Conservation (phyloP, 1,140 invertebrate species). For the Drosophila nannoptera region DNA sequence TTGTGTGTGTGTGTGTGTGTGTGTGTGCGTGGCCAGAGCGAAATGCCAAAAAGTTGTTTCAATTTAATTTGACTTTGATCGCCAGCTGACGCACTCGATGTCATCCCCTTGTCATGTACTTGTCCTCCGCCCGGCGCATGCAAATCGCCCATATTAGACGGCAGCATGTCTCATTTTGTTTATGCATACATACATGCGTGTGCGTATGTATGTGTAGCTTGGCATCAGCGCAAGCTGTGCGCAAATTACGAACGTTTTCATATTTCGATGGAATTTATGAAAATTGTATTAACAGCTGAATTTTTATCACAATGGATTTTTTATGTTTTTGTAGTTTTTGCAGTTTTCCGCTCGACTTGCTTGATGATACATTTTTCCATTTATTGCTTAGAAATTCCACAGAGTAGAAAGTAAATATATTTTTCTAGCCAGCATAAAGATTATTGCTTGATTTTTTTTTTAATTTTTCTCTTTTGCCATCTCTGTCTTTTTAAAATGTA, state of each 20-base stretch:
- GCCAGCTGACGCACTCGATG: conserved; percentile 69
- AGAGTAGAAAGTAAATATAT: conserved; percentile 1
- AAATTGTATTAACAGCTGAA: conserved; percentile 60
- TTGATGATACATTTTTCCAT: conserved; percentile 34
- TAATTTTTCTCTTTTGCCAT: conserved; percentile 3
- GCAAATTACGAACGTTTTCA: conserved; percentile 40
- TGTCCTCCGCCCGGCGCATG: conserved; percentile 17
- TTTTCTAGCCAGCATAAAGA: conserved; percentile 30
- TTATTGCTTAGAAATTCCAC: conserved; percentile 20
- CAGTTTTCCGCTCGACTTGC: conserved; percentile 47
- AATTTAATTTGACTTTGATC: conserved; percentile 77
- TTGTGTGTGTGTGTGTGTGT: conserved; percentile 2
- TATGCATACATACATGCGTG: conserved; percentile 44
- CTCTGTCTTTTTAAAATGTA: conserved; percentile 59
- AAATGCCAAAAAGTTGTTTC: conserved; percentile 58
- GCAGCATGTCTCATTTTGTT: conserved; percentile 64
- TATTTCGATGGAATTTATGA: conserved; percentile 63
- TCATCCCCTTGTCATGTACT: conserved; percentile 54
- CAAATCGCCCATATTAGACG: conserved; percentile 50
- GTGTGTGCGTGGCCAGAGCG: background rate
- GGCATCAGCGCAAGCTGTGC: conserved; percentile 66
- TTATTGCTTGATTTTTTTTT: conserved; percentile 12
- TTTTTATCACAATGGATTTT: conserved; percentile 45
- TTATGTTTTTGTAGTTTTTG: conserved; percentile 18
- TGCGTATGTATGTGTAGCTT: background rate